Percentiles rank a stretch among this genome's conserved stretches.
Conservation (phyloP, 2,888 invertebrate genomes). For the Coelinius sp. region DNA sequence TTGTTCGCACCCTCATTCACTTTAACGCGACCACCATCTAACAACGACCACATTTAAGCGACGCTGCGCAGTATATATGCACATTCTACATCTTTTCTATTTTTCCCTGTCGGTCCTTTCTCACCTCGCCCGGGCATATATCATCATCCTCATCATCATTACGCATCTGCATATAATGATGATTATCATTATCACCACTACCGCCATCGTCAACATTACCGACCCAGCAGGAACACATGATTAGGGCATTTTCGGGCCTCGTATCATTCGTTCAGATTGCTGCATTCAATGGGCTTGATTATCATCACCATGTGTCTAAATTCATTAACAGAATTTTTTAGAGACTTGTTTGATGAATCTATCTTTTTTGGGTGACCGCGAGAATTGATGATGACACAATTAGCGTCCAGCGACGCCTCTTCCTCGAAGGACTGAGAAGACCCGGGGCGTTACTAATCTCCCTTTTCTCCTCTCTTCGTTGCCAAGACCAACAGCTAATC, state of each 20-base stretch:
- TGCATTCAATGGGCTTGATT: background rate
- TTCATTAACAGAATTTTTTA: background rate
- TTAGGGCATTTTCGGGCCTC: no score
- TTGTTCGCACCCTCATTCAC: background rate
- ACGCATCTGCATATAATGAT: background rate
- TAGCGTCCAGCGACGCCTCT: background rate
- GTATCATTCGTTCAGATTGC: background rate
- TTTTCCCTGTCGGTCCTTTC: background rate
- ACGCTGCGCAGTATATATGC: background rate
- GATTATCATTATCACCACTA: background rate
- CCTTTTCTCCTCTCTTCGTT: background rate
- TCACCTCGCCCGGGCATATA: background rate
- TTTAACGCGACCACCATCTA: background rate
- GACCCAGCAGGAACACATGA: background rate
- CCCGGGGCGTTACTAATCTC: background rate
- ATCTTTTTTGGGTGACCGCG: background rate
- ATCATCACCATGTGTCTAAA: background rate
- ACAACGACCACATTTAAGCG: background rate
- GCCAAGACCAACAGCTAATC: background rate
- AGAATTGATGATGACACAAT: background rate
- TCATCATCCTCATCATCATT: constrained; percentile 12
- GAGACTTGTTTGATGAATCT: background rate
- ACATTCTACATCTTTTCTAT: background rate
- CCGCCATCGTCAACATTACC: background rate
- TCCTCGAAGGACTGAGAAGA: background rate